Conservation (phyloP, 2,888 invertebrate species). For the Mimas tiliae region DNA sequence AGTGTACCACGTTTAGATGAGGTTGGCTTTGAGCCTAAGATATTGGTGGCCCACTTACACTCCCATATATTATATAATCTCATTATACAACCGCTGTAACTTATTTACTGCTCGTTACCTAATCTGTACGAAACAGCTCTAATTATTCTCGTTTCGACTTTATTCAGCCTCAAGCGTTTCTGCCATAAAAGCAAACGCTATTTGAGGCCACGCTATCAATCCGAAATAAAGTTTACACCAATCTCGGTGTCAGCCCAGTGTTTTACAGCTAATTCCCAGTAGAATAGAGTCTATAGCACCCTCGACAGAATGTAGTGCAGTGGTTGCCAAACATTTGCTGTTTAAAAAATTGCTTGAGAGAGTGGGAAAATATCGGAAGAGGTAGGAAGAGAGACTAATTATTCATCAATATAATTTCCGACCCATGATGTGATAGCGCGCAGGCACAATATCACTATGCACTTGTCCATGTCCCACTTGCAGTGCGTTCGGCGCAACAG, state of each 20-base stretch:
- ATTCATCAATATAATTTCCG: too few species aligned
- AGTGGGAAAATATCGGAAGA: background rate
- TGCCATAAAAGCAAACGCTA: background rate
- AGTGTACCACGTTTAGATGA: too few species aligned
- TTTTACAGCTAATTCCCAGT: constrained; percentile 16
- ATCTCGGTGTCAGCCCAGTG: constrained; percentile 21
- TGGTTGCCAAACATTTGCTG: background rate
- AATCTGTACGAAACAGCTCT: background rate
- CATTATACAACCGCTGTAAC: too few species aligned
- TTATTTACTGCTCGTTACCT: background rate
- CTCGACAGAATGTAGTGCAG: background rate
- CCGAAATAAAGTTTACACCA: constrained; percentile 22
- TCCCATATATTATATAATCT: too few species aligned
- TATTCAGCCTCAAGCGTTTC: background rate
- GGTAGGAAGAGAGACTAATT: too few species aligned
- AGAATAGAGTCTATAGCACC: constrained; percentile 9
- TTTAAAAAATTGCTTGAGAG: background rate
- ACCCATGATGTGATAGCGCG: too few species aligned
- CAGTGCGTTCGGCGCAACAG: too few species aligned
- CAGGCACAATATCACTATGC: too few species aligned
- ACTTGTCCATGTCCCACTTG: too few species aligned
- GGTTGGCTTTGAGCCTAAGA: too few species aligned
- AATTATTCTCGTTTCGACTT: background rate
- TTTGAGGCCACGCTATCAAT: constrained; percentile 21
- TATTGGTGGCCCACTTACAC: too few species aligned